These are phyloP conservation scores for Ailuropoda melanoleuca DNA, from an alignment of 2,113 vertebrate genomes.

Conservation along the genomic window DNA sequence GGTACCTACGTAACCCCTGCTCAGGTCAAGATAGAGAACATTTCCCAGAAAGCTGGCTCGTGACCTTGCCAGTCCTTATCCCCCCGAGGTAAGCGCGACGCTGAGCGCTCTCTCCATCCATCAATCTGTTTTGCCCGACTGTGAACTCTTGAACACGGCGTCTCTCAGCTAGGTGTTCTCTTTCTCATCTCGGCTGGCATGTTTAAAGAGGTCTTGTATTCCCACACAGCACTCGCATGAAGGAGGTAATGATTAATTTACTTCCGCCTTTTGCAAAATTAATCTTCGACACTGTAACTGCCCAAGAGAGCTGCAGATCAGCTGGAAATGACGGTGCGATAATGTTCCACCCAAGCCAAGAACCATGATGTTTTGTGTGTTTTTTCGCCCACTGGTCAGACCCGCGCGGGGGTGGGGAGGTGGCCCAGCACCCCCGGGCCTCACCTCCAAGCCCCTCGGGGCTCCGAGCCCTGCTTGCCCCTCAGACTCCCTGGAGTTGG, in stretches of 20 bases:
- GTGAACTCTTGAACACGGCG: not conserved
- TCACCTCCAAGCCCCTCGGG: not conserved
- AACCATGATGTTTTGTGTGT: not conserved
- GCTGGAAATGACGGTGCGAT: not conserved
- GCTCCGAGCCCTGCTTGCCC: not conserved
- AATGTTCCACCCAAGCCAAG: not conserved
- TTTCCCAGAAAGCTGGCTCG: not conserved
- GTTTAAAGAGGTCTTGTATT: too few species aligned
- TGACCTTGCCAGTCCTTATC: accelerated
- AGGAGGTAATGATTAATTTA: conserved; percentile 6
- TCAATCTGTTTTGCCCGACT: accelerated
- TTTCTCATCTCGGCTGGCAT: accelerated
- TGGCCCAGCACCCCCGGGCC: not conserved
- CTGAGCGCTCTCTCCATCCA: accelerated
- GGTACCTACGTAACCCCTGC: accelerated
- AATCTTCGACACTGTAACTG: not conserved
- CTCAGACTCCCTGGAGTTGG: not conserved
- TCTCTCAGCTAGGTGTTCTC: not conserved
- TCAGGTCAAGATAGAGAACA: not conserved
- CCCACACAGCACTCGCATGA: not conserved
- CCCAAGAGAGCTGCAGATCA: not conserved
- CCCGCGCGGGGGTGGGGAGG: accelerated
- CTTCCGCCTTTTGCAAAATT: not conserved
- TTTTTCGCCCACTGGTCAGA: not conserved
- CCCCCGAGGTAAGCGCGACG: accelerated